Conservation (phyloP, 2,888 invertebrate genomes). For the Allygus modestus region DNA sequence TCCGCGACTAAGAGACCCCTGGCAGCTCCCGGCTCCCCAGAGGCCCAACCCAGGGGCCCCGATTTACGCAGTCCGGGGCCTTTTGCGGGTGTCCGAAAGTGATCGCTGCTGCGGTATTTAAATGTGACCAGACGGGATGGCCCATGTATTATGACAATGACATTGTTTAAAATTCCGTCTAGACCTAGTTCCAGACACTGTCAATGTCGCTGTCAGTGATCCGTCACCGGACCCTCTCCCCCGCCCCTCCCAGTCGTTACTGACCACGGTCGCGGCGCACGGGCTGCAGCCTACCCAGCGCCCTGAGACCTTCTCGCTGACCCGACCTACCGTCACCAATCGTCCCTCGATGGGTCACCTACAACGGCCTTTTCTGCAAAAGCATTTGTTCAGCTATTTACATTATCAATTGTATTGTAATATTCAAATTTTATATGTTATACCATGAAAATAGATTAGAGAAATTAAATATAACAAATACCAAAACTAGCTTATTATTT, state of each 20-base stretch:
- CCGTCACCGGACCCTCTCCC: not conserved
- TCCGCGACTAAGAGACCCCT: no score
- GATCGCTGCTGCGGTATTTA: slow-evolving; percentile 11
- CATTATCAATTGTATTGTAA: no score
- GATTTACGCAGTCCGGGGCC: not conserved
- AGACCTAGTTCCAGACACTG: slow-evolving; percentile 44
- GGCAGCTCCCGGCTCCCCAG: not conserved
- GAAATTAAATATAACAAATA: no score
- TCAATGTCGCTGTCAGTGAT: slow-evolving; percentile 24
- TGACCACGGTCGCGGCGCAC: not conserved
- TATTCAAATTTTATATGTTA: no score
- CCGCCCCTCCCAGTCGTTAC: not conserved
- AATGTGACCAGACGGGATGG: slow-evolving; percentile 37
- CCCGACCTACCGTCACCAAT: no score
- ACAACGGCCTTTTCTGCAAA: no score
- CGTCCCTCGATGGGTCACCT: no score
- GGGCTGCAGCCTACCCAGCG: not conserved
- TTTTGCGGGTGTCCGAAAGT: not conserved
- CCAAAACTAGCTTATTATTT: no score
- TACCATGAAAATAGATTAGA: no score
- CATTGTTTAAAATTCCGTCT: slow-evolving; percentile 50
- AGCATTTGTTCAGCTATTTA: no score
- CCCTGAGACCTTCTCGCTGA: no score
- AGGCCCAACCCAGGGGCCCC: not conserved
- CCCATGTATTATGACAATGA: slow-evolving; percentile 49